Evolutionary conservation across 2,113 vertebrate species (phyloP), one percentile per base, ranked within the genome.

Genomic region (Spilogale gracilis): DNA sequence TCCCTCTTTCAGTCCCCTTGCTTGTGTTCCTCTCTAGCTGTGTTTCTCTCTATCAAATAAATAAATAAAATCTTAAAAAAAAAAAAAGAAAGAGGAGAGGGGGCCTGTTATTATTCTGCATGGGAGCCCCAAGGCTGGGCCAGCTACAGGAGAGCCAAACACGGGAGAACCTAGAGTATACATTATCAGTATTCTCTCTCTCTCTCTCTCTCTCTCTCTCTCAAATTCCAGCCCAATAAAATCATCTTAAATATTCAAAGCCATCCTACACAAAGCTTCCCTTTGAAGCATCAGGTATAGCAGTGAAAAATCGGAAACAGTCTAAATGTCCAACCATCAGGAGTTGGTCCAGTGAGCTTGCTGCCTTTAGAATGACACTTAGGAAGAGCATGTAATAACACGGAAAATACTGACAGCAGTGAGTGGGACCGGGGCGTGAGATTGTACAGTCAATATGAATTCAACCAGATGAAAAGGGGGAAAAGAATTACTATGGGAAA

Each of bases 141-240:
- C 23, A 7, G 5, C 38, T 30, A 3, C 0, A 18, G 32, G 20
- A n/a, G 5, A 74, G 18, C 12, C 85, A 32, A 20, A 17, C 71
- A 17, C 3, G 3, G 21, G 4, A 18, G 0, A 30, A 0, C 27
- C 5, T 5, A 20, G 0, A 11, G 1, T 1, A 30, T 9, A 0
- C 0, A 2, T 7, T 1, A 2, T 52, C 60, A 16, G 2, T 25
- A n/a, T 52, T 58, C 54, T n/a, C 83, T 30, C 63, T 65, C 63
- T 32, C 63, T n/a, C 83, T 30, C 63, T 58, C 54, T n/a, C 83
- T 30, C 63, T 65, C 63, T 32, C 63, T 32, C 63, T 43, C 71
- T 65, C 12, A 11, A 58, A 82, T 4, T 14, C 20, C 32, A 84
- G 94, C n/a, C 80, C 14, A 23, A 18, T 52, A 58, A 71, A 43